phyloP scores from a whole-genome alignment of 2,797 vertebrate species.

The Xiphorhynchus erythropygius region DNA sequence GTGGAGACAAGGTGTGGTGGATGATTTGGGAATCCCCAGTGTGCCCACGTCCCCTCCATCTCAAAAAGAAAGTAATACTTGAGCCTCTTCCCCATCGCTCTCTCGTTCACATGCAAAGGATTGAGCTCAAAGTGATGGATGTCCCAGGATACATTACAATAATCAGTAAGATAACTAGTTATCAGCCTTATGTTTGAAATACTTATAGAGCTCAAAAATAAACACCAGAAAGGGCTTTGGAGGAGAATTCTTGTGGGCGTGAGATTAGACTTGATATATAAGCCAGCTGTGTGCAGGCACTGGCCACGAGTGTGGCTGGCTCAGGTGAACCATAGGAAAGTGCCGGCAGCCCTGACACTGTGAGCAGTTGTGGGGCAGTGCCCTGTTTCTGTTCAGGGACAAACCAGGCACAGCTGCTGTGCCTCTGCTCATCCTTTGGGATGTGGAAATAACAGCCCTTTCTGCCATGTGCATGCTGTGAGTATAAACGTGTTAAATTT shows the following conservation, averaged over 20 bases:
- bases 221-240: background rate
- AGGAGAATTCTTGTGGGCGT: background rate
- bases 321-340: rapidly evolving
- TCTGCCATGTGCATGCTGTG: background rate
- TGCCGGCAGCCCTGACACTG: background rate
- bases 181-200: background rate
- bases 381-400: background rate
- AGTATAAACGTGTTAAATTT: background rate
- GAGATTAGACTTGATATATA: background rate
- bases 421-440: background rate
- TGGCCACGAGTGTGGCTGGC: background rate
- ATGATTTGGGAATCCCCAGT: background rate
- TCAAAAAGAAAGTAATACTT: background rate
- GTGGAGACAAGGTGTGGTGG: background rate
- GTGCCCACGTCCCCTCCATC: background rate
- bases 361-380: background rate
- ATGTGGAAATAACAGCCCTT: background rate
- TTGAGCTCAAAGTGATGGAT: background rate
- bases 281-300: background rate
- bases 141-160: background rate
- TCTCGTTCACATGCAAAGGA: background rate
- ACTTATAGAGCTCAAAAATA: background rate
- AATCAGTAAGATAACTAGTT: background rate
- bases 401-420: background rate
- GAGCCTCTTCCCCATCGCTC: background rate